Conservation (phyloP, 2,888 invertebrate species). For the Mactromeris polynyma region DNA sequence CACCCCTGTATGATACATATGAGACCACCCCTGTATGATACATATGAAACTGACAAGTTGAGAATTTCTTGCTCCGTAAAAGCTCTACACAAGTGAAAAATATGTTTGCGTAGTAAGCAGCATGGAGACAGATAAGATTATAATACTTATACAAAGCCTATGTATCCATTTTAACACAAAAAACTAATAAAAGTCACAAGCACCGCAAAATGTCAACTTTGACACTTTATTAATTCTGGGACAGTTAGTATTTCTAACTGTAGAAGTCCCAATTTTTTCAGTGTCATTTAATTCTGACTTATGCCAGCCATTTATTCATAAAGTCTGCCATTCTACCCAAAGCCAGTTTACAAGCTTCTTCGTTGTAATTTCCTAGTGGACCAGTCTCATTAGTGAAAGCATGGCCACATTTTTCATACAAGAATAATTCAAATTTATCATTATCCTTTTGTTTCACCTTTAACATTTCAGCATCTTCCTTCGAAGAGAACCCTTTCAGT, state of each 20-base stretch:
- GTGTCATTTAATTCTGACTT: background rate
- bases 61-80: too few relatives aligned
- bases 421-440: slow-evolving; percentile 71
- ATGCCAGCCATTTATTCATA: slow-evolving; percentile 73
- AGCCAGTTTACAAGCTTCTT: slow-evolving; percentile 69
- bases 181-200: too few relatives aligned
- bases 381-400: slow-evolving; percentile 78
- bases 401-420: slow-evolving; percentile 79
- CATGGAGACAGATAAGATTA: too few relatives aligned
- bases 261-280: background rate
- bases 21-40: too few relatives aligned
- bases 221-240: too few relatives aligned
- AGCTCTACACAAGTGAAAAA: too few relatives aligned
- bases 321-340: slow-evolving; percentile 74
- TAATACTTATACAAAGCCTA: too few relatives aligned
- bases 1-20: too few relatives aligned
- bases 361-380: slow-evolving; percentile 73
- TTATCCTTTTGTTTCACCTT: slow-evolving; percentile 75
- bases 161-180: too few relatives aligned
- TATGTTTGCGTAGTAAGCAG: too few relatives aligned
- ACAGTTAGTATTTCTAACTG: background rate
- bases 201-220: too few relatives aligned
- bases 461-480: slow-evolving; percentile 75
- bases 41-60: too few relatives aligned
- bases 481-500: slow-evolving; percentile 80